Conservation (phyloP, 2,888 invertebrate genomes). For the Phortica magna region DNA sequence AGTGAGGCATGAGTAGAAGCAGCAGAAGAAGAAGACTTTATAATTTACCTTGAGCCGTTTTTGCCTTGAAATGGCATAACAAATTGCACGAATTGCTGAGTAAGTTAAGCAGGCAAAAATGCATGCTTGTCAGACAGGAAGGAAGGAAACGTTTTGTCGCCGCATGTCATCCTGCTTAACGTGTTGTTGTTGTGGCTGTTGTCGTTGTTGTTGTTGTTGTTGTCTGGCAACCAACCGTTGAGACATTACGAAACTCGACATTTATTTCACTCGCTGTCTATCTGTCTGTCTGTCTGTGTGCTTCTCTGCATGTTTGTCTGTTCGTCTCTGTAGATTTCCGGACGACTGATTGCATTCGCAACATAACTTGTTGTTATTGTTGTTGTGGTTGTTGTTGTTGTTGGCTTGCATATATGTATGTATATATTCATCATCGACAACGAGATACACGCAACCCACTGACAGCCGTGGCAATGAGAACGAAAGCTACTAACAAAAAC, state of each 20-base stretch:
- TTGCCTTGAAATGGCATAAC: constrained; percentile 39
- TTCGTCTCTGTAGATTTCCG: constrained; percentile 64
- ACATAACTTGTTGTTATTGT: constrained; percentile 28
- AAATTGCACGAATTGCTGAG: constrained; percentile 49
- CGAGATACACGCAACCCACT: constrained; percentile 57
- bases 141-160: constrained; percentile 57
- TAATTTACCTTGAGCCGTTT: background rate
- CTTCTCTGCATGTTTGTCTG: constrained; percentile 35
- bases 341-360: constrained; percentile 68
- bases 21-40: background rate
- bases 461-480: constrained; percentile 20
- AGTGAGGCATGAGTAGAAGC: too few relatives aligned
- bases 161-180: constrained; percentile 35
- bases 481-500: constrained; percentile 46
- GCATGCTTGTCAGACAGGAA: constrained; percentile 9
- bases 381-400: constrained; percentile 11
- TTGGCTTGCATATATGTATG: constrained; percentile 51
- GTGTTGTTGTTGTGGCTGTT: constrained; percentile 45
- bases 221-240: constrained; percentile 26
- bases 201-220: constrained; percentile 43
- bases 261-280: constrained; percentile 15
- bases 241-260: constrained; percentile 8
- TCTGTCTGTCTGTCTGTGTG: constrained; percentile 41
- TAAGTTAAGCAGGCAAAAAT: constrained; percentile 25
- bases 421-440: constrained; percentile 59